Base-by-base conservation (phyloP, 1,140 invertebrate genomes). In the Bombus ignitus region DNA sequence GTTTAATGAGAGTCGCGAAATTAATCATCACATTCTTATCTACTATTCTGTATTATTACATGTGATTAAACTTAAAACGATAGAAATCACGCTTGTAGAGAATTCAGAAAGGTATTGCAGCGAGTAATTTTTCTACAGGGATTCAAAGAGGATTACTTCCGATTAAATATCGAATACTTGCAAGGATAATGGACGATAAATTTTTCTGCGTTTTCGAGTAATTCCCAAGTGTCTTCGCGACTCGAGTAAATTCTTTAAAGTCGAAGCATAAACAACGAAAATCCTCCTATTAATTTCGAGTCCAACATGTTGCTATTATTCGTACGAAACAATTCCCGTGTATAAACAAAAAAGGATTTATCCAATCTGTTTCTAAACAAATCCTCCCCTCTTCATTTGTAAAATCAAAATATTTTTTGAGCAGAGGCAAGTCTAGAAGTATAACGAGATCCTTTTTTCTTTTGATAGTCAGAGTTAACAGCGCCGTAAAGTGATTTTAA, bases 401-500 rank as follows among this genome's bases (percentile, higher is more conserved):
- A 18, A 73, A 73, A 32, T 32, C n/a, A 4, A n/a, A 32, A 72
- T 72, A 6, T 35, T 35, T 9, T 5, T n/a, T 1, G 10, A 10
- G 0, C 10, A n/a, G 1, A 39, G 25, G 15, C 12, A 28, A 25
- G 9, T 44, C 28, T 28, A 9, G 3, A 32, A 39, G 9, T 13
- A 39, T 28, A 71, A 28, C 70, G 25, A 13, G 37, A 35, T 39
- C 10, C 18, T 73, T 32, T 2, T 18, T 9, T n/a, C 3, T 8
- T 1, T 13, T 5, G 28, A 25, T 12, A 3, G 22, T 12, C n/a
- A n/a, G 10, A 4, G 10, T 74, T 65, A 62, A 62, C 35, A 8
- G 9, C 22, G 1, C 57, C 59, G 35, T 77, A 62, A 84, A 79
- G 62, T 32, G 65, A 78, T 71, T 84, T 79, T 44, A 77, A 79